Percentiles rank a stretch among this genome's conserved stretches.
Evolutionary conservation across 2,888 invertebrate genomes (phyloP).

Genomic region (Camponotus fellah): DNA sequence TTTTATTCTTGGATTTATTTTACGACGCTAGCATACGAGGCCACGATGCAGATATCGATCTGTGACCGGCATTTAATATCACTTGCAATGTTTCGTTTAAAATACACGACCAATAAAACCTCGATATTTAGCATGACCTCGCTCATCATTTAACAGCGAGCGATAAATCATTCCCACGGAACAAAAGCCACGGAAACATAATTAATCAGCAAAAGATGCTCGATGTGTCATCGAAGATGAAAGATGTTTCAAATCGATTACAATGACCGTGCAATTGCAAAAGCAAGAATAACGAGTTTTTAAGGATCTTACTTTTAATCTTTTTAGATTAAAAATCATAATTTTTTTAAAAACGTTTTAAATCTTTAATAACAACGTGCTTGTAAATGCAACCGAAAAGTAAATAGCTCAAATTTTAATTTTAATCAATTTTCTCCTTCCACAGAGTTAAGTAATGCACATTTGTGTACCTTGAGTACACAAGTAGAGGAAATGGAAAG

Average conservation of each 20-base stretch:
- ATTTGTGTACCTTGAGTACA: slow-evolving; percentile 16
- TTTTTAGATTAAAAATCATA: slow-evolving; percentile 11
- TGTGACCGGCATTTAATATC: slow-evolving; percentile 68
- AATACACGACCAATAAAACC: slow-evolving; percentile 57
- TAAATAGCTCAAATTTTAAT: slow-evolving; percentile 17
- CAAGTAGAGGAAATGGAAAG: slow-evolving; percentile 32
- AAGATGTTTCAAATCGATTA: slow-evolving; percentile 42
- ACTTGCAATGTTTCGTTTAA: slow-evolving; percentile 69
- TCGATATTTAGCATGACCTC: slow-evolving; percentile 62
- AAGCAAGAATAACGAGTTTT: not conserved
- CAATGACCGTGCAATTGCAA: slow-evolving; percentile 25
- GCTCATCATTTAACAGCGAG: slow-evolving; percentile 39
- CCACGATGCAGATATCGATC: slow-evolving; percentile 71
- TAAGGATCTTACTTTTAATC: not conserved
- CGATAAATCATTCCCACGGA: slow-evolving; percentile 35
- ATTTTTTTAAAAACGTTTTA: not conserved
- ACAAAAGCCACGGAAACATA: slow-evolving; percentile 41
- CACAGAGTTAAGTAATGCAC: slow-evolving; percentile 15
- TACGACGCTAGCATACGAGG: slow-evolving; percentile 58
- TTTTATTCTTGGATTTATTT: slow-evolving; percentile 69
- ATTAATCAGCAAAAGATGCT: slow-evolving; percentile 48
- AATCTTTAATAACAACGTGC: not conserved
- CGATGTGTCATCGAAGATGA: slow-evolving; percentile 38
- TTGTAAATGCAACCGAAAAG: not conserved
- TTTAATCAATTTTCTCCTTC: slow-evolving; percentile 39